Evolutionary conservation across 2,113 vertebrate species (phyloP).

Genomic region (Elachura formosa): DNA sequence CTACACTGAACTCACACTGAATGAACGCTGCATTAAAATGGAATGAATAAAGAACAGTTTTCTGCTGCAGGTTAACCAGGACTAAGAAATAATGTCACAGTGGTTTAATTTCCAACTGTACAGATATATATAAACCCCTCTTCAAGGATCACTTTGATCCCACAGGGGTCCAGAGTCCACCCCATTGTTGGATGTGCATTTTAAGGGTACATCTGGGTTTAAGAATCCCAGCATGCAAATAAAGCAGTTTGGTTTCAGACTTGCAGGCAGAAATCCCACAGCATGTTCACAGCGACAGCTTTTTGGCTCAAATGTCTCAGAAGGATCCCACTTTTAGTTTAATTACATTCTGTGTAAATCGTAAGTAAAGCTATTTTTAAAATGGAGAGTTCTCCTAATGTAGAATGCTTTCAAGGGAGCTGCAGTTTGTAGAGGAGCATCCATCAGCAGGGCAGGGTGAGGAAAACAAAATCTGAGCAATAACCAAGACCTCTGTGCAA

Average conservation of each 20-base stretch:
- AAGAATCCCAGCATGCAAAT: not conserved
- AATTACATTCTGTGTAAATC: conserved; percentile 23
- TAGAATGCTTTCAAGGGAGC: not conserved
- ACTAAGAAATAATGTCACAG: not conserved
- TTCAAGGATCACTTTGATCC: not conserved
- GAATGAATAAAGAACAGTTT: not conserved
- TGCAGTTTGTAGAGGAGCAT: not conserved
- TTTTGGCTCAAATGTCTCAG: not conserved
- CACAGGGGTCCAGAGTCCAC: not conserved
- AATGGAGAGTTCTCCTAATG: not conserved
- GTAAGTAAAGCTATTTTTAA: not conserved
- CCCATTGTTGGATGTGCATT: not conserved
- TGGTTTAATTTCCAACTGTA: not conserved
- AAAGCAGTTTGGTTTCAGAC: not conserved
- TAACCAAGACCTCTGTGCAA: not conserved
- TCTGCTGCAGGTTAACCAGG: not conserved
- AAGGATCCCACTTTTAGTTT: not conserved
- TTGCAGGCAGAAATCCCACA: not conserved
- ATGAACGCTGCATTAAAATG: not conserved
- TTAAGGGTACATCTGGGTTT: not conserved
- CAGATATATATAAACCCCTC: not conserved
- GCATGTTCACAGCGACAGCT: not conserved
- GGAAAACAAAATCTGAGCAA: not conserved
- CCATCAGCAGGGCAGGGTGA: not conserved
- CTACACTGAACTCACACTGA: not conserved